Conservation (phyloP, 1,140 invertebrate species). For the Trigoniulus corallinus region DNA sequence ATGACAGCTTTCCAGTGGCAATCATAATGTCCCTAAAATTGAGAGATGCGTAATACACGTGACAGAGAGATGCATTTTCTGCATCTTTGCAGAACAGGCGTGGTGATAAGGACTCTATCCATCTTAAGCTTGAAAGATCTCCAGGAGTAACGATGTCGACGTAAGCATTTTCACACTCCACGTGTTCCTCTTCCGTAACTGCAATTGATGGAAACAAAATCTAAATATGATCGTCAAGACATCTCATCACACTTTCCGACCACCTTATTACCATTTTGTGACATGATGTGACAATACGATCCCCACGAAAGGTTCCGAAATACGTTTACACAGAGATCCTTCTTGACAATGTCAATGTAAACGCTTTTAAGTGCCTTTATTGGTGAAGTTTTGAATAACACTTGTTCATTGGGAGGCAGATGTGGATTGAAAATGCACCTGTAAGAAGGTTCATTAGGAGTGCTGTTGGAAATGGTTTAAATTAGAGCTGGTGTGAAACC, state of each 20-base stretch:
- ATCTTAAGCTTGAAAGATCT: slow-evolving; percentile 76
- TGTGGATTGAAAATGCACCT: too few relatives aligned
- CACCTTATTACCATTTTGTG: slow-evolving; percentile 27
- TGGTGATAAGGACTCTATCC: slow-evolving; percentile 69
- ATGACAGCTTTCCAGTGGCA: slow-evolving; percentile 83
- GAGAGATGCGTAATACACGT: slow-evolving; percentile 79
- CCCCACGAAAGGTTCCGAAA: slow-evolving; percentile 63
- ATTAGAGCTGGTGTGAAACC: too few relatives aligned
- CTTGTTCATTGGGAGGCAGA: too few relatives aligned
- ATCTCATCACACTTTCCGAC: too few relatives aligned
- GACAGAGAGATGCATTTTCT: slow-evolving; percentile 55
- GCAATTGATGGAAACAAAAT: too few relatives aligned
- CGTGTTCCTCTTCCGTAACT: slow-evolving; percentile 14
- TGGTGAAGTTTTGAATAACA: too few relatives aligned
- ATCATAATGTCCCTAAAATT: slow-evolving; percentile 98
- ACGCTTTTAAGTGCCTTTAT: slow-evolving; percentile 17
- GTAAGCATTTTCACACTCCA: slow-evolving; percentile 71
- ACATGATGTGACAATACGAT: slow-evolving; percentile 54
- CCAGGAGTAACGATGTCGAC: slow-evolving; percentile 77
- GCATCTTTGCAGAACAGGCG: slow-evolving; percentile 33
- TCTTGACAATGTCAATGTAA: slow-evolving; percentile 50
- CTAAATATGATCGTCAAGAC: too few relatives aligned
- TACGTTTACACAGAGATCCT: slow-evolving; percentile 71
- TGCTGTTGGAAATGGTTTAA: too few relatives aligned
- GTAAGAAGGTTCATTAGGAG: slow-evolving; percentile 22